Base-by-base conservation (phyloP, 2,888 invertebrate species). In the Mesoligia furuncula region DNA sequence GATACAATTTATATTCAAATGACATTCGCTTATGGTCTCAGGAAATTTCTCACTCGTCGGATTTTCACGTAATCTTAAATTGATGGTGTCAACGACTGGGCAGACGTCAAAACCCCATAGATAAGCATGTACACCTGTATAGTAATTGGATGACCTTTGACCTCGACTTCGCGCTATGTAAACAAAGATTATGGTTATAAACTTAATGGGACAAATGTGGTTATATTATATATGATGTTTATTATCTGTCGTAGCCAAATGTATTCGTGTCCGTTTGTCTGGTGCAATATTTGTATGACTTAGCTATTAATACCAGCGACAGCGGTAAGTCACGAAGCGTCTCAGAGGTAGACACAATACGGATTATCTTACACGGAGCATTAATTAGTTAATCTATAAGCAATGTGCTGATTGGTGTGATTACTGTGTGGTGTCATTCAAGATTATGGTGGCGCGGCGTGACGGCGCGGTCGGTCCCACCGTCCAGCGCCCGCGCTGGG, bases 1-100 rank as follows among this genome's bases (percentile, higher is more conserved):
- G 94, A 92, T 93, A 96, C 95, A 94, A 96, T 96, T 96, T 96
- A 96, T 95, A 96, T 96, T 96, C 95, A 95, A 96, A 96, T 96
- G 94, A 95, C 95, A 95, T 93, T 95, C 92, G 95, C 95, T 95
- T 94, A 95, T 89, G 93, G 92, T 89, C 93, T 91, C 89, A 94
- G 92, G 92, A 94, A 94, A 95, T 96, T 95, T 96, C 96, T 96
- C 95, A 96, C 95, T 96, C 95, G 93, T 94, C 94, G 95, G 94
- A 94, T 95, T 95, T 95, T 95, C 94, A 94, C 93, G 92, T 96
- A 96, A 96, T 95, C 96, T 94, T 91, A 90, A 95, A 93, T 95
- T 95, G 94, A 94, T 95, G 93, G 93, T 94, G 92, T 94, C 94
- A 88, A 90, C 92, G 92, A 90, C 92, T 92, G 92, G 90, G 84